These are phyloP conservation scores for Osmerus mordax DNA, from an alignment of 2,113 vertebrate species.

Conservation along the genomic window DNA sequence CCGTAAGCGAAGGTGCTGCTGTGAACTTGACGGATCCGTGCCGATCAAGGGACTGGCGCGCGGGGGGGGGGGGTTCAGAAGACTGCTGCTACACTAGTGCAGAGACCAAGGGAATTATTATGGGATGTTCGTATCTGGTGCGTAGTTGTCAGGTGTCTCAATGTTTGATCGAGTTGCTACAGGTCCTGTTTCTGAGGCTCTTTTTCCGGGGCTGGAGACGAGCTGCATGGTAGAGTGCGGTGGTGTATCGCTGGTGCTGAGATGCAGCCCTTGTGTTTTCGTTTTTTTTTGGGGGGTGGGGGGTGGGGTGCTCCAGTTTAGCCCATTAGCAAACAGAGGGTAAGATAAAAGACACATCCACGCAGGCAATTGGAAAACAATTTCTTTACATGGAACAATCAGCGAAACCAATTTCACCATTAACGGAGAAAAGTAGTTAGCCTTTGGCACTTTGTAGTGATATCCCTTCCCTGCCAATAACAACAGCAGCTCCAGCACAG, in stretches of 20 bases:
- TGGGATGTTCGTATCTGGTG: no score
- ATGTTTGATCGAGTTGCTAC: no score
- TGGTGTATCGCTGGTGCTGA: no score
- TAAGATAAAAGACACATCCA: constrained; percentile 18
- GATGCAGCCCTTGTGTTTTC: no score
- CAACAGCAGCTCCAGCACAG: constrained; percentile 44
- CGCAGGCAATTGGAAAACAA: constrained; percentile 20
- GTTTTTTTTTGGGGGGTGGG: no score
- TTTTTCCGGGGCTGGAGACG: no score
- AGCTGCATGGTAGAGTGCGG: no score
- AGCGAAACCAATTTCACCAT: constrained; percentile 53
- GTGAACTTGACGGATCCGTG: not conserved
- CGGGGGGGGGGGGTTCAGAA: not conserved
- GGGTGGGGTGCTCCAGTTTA: no score
- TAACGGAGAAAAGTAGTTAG: constrained; percentile 46
- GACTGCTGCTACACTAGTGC: not conserved
- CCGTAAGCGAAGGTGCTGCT: not conserved
- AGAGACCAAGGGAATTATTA: no score
- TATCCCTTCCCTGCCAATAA: constrained; percentile 54
- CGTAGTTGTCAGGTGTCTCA: no score
- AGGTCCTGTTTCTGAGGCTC: no score
- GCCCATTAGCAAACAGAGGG: constrained; percentile 19
- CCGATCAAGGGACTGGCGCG: not conserved
- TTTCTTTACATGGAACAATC: constrained; percentile 29
- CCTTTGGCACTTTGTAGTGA: constrained; percentile 43